Conservation (phyloP, 2,888 invertebrate genomes). For the Kuschelorhynchus macadamiae region DNA sequence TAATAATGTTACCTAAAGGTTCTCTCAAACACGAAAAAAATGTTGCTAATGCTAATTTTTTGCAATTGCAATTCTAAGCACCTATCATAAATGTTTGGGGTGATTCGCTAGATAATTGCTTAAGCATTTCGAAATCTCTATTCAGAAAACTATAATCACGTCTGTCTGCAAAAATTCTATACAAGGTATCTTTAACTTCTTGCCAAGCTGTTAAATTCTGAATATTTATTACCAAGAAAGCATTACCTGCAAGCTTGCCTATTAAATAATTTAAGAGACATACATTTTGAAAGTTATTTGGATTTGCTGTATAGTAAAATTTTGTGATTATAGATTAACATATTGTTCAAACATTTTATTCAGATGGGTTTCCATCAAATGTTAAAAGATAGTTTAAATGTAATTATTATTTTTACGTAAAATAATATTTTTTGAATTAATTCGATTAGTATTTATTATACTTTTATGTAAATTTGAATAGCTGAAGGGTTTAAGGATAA, state of each 20-base stretch:
- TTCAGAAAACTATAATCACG: slow-evolving; percentile 41
- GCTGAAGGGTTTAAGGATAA: too few relatives aligned
- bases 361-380: slow-evolving; percentile 5
- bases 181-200: not conserved
- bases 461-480: too few relatives aligned
- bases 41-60: slow-evolving; percentile 29
- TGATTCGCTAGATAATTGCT: slow-evolving; percentile 34
- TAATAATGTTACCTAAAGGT: slow-evolving; percentile 41
- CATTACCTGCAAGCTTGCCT: slow-evolving; percentile 15
- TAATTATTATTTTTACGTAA: not conserved
- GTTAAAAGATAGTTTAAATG: not conserved
- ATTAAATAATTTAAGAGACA: slow-evolving; percentile 19
- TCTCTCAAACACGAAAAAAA: slow-evolving; percentile 32
- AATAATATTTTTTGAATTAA: too few relatives aligned
- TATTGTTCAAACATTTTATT: not conserved
- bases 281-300: slow-evolving; percentile 14
- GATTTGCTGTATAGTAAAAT: slow-evolving; percentile 6
- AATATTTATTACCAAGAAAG: slow-evolving; percentile 16
- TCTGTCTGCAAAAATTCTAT: slow-evolving; percentile 41
- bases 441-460: too few relatives aligned
- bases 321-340: not conserved
- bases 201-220: slow-evolving; percentile 12
- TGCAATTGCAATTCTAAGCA: too few relatives aligned
- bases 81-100: too few relatives aligned
- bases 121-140: slow-evolving; percentile 35